Evolutionary conservation across 2,797 vertebrate genomes (phyloP), one percentile per base, ranked within the genome.

Genomic region (Phataginus tetradactyla): DNA sequence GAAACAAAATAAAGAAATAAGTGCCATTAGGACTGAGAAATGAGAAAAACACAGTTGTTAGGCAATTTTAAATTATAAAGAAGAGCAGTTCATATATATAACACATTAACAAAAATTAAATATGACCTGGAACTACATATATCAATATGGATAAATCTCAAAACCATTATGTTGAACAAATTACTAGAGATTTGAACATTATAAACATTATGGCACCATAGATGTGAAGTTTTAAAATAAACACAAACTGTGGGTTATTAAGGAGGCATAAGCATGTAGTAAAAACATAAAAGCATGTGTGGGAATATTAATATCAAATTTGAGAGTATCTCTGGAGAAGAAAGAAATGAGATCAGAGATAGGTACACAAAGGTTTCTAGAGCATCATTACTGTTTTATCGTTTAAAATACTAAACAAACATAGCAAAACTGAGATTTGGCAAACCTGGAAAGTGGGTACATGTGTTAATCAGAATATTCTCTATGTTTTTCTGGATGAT

Each of bases 61-160:
- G 84, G 25, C 77, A 37, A 90, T 55, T 83, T 59, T 84, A 85
- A 86, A 77, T 64, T 81, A 69, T 57, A 25, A 90, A 45, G 90
- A 87, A 61, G 27, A 66, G 45, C 18, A 57, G 1, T 25, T 59
- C 21, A 18, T 23, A 75, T 23, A 75, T 27, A 25, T 20, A 80
- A 32, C 18, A 77, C 32, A 79, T 39, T 0, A 4, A 84, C 25
- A 85, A 57, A 84, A 53, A 37, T 64, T 77, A 89, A 86, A 77
- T 77, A 37, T 68, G 49, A 68, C 75, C 37, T 39, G 57, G 72
- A 68, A 29, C 11, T 14, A 45, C 15, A 4, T 64, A 4, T 34
- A 63, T 88, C 32, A 39, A 68, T 42, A 81, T 39, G 39, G 13
- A 27, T 51, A 78, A 81, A 91, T 74, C 71, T 53, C 42, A 72